A percentile compares a stretch with the other conserved stretches of the same genome.
Conservation (phyloP, 2,888 invertebrate species). For the Chrysomela aeneicollis region DNA sequence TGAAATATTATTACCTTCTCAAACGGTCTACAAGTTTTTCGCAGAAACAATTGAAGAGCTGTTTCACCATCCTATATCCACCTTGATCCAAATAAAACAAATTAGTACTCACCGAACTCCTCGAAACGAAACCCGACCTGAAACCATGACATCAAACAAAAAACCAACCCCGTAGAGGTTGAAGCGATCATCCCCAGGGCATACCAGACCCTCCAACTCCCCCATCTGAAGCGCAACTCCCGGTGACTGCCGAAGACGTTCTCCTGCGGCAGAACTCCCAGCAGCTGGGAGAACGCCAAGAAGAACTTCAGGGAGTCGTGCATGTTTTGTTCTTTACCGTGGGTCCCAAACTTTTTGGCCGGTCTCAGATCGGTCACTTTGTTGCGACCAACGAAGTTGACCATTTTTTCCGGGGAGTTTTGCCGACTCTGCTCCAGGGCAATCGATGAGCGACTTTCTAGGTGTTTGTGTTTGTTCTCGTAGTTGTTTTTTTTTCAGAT, state of each 20-base stretch:
- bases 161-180: slow-evolving; percentile 19
- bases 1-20: too few species aligned
- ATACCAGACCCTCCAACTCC: slow-evolving; percentile 34
- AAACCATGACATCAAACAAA: slow-evolving; percentile 32
- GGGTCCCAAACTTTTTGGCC: not conserved
- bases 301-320: slow-evolving; percentile 32
- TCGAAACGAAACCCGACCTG: slow-evolving; percentile 32
- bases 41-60: too few species aligned
- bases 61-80: too few species aligned
- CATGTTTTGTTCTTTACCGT: slow-evolving; percentile 18
- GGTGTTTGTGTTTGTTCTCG: not conserved
- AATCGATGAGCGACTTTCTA: not conserved
- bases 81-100: too few species aligned
- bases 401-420: slow-evolving; percentile 10
- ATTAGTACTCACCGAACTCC: slow-evolving; percentile 32
- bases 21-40: too few species aligned
- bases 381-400: slow-evolving; percentile 11
- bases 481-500: not conserved
- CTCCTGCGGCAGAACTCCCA: slow-evolving; percentile 36
- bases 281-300: slow-evolving; percentile 32
- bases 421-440: not conserved
- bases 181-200: slow-evolving; percentile 30
- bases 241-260: slow-evolving; percentile 35
- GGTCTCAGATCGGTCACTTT: slow-evolving; percentile 7
- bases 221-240: slow-evolving; percentile 39